phyloP scores from a whole-genome alignment of 2,797 vertebrate species.

The Alfaro cultratus region DNA sequence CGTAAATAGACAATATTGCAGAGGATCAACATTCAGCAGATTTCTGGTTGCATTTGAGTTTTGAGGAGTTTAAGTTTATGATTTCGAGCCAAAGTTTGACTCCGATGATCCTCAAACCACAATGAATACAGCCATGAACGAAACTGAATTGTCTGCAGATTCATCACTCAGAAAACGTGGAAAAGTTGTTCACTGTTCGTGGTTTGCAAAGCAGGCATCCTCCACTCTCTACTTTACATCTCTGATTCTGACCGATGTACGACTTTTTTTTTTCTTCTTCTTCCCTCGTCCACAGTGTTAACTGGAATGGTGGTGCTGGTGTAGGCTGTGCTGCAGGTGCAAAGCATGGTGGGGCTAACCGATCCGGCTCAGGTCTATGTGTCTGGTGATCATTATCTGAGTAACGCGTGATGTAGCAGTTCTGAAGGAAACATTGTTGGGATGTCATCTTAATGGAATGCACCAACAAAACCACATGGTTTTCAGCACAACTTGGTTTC shows the following conservation, averaged over 20 bases:
- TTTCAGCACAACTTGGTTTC: neutral
- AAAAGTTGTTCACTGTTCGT: neutral
- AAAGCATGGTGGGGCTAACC: neutral
- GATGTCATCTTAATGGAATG: neutral
- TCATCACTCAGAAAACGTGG: neutral
- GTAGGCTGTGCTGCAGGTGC: neutral
- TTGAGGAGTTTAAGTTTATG: neutral
- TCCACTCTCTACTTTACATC: neutral
- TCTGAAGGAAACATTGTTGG: neutral
- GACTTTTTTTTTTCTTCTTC: neutral
- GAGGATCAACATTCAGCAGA: neutral
- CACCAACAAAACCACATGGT: conserved; percentile 1
- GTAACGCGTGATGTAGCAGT: neutral
- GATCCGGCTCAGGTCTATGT: neutral
- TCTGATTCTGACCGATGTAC: neutral
- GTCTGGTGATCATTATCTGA: conserved; percentile 3
- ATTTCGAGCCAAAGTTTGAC: neutral
- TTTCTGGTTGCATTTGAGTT: neutral
- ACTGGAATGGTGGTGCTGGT: neutral
- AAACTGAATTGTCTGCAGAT: neutral
- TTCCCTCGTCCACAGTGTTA: neutral
- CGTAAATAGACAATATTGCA: neutral
- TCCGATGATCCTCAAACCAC: neutral
- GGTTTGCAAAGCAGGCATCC: neutral
- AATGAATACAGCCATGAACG: neutral